phyloP scores from a whole-genome alignment of 2,797 vertebrate genomes.

The Naso thynnoides region DNA sequence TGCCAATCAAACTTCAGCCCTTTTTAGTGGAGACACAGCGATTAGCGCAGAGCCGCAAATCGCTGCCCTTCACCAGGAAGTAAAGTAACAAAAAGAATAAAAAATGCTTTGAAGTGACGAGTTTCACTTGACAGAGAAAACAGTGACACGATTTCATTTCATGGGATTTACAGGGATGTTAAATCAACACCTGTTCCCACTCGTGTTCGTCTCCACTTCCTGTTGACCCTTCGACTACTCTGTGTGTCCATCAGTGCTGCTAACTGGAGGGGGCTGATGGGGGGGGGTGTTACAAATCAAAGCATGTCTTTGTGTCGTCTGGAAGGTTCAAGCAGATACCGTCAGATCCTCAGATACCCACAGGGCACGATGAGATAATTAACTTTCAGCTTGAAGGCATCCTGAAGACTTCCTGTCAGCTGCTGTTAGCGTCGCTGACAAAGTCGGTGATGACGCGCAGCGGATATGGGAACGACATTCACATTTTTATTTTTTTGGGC shows the following conservation, averaged over 20 bases:
- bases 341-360: slow-evolving; percentile 26
- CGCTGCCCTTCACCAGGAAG: slow-evolving; percentile 49
- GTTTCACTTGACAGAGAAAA: slow-evolving; percentile 1
- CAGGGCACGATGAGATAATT: slow-evolving; percentile 51
- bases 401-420: slow-evolving; percentile 46
- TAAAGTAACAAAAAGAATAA: slow-evolving; percentile 24
- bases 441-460: slow-evolving; percentile 19
- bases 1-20: slow-evolving; percentile 56
- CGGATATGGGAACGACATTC: slow-evolving; percentile 26
- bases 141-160: slow-evolving; percentile 15
- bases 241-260: slow-evolving; percentile 39
- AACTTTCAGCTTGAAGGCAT: slow-evolving; percentile 56
- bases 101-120: background rate
- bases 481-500: background rate
- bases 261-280: background rate
- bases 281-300: slow-evolving; percentile 34
- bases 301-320: slow-evolving; percentile 36
- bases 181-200: slow-evolving; percentile 28
- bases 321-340: slow-evolving; percentile 36
- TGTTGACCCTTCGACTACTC: slow-evolving; percentile 34
- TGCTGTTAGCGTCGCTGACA: slow-evolving; percentile 35
- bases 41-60: slow-evolving; percentile 44
- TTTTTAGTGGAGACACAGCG: slow-evolving; percentile 49
- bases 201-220: slow-evolving; percentile 16
- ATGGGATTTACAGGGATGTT: slow-evolving; percentile 10